Conservation (phyloP, 2,888 invertebrate species). For the Hydropsyche betteni region DNA sequence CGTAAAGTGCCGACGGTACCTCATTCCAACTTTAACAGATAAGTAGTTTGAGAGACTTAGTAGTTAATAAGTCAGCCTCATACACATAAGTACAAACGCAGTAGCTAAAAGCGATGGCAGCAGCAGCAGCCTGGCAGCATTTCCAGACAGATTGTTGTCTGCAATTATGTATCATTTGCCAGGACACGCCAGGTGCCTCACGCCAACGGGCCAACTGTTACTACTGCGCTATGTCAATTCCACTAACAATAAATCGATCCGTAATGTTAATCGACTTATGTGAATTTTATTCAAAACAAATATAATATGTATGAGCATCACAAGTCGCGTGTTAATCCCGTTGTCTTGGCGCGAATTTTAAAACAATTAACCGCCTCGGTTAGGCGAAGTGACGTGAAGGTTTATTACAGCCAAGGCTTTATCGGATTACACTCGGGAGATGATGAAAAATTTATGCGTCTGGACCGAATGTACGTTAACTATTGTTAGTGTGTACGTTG, state of each 20-base stretch:
- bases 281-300: too few species aligned
- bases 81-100: neutral
- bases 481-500: neutral
- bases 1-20: too few species aligned
- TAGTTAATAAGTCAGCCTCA: too few species aligned
- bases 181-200: constrained; percentile 38
- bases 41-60: too few species aligned
- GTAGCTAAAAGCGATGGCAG: constrained; percentile 20
- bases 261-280: too few species aligned
- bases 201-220: constrained; percentile 13
- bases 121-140: constrained; percentile 32
- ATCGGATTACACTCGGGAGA: constrained; percentile 11
- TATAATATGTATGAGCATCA: too few species aligned
- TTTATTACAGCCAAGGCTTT: neutral
- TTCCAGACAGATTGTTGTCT: constrained; percentile 42
- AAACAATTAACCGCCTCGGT: constrained; percentile 4
- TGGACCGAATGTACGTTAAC: neutral
- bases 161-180: constrained; percentile 42
- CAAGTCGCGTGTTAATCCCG: neutral
- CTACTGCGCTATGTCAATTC: neutral
- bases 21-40: too few species aligned
- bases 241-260: too few species aligned
- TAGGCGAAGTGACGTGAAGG: constrained; percentile 12
- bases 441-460: constrained; percentile 20
- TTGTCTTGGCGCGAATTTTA: constrained; percentile 3